phyloP scores from a whole-genome alignment of 2,797 vertebrate species.

The Heliangelus exortis region DNA sequence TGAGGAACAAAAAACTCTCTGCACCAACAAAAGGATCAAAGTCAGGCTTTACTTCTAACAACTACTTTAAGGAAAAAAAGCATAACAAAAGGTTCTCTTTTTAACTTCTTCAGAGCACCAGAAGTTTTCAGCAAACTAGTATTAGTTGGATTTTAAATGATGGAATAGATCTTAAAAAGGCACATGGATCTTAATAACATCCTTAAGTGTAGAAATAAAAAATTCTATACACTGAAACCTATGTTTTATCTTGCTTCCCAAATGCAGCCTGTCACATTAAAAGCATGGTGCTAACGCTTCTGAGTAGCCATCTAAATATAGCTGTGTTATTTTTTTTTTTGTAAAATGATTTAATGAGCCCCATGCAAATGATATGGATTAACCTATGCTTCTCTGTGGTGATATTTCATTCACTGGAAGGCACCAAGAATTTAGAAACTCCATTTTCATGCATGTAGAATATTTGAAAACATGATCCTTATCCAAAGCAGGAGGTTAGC shows the following conservation, averaged over 20 bases:
- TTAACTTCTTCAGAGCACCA: background rate
- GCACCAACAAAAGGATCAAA: background rate
- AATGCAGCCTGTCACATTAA: constrained; percentile 34
- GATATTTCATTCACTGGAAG: constrained; percentile 7
- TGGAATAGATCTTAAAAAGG: constrained; percentile 17
- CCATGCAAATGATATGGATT: background rate
- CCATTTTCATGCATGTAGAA: background rate
- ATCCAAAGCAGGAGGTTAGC: background rate
- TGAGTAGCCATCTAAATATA: constrained; percentile 18
- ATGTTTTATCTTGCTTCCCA: constrained; percentile 17
- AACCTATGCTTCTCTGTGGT: background rate
- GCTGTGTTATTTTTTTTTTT: background rate
- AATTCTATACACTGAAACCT: background rate
- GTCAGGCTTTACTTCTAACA: background rate
- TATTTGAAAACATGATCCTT: background rate
- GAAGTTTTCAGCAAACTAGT: background rate
- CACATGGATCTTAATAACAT: background rate
- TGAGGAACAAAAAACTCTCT: background rate
- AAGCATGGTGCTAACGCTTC: constrained; percentile 26
- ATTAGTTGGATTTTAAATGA: background rate
- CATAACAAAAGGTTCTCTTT: background rate
- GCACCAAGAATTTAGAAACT: background rate
- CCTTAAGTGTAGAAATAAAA: constrained; percentile 31
- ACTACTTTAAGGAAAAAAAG: background rate
- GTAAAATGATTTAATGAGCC: constrained; percentile 12